A percentile compares a stretch with the other conserved stretches of the same genome.
Evolutionary conservation across 2,113 vertebrate species (phyloP).

Genomic region (Trematocara macrostoma): DNA sequence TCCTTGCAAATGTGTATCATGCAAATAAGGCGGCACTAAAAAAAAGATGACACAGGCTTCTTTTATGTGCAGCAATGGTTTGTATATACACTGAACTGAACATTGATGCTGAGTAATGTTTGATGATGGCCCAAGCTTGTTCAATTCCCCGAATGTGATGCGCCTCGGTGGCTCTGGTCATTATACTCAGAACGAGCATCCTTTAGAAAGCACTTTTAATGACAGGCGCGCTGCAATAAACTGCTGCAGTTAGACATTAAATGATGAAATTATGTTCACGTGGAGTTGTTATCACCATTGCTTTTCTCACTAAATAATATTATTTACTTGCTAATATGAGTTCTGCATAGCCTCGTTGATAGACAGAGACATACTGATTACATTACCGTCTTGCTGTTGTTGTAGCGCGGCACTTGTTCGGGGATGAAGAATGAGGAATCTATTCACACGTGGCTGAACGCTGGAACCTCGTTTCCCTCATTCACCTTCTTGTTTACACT

Average conservation of each 20-base stretch:
- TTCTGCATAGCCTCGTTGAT: not conserved
- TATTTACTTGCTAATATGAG: not conserved
- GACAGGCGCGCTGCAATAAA: not conserved
- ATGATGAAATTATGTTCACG: not conserved
- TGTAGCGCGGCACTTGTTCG: not conserved
- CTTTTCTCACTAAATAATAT: not conserved
- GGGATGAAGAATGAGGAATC: not conserved
- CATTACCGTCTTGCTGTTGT: not conserved
- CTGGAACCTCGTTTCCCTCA: not conserved
- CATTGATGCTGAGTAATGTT: conserved; percentile 50
- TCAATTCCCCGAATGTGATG: conserved; percentile 43
- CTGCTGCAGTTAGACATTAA: not conserved
- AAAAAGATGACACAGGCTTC: not conserved
- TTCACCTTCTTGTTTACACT: not conserved
- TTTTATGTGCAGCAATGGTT: not conserved
- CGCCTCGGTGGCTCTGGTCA: conserved; percentile 23
- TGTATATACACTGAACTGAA: conserved; percentile 41
- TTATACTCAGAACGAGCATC: conserved; percentile 10
- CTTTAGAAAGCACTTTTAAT: conserved; percentile 35
- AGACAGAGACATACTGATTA: not conserved
- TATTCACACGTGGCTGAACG: not conserved
- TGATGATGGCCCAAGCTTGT: conserved; percentile 41
- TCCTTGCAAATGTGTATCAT: not conserved
- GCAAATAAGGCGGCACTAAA: conserved; percentile 18
- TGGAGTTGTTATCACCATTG: not conserved